phyloP scores from a whole-genome alignment of 2,113 vertebrate genomes.

The Dromiciops gliroides region DNA sequence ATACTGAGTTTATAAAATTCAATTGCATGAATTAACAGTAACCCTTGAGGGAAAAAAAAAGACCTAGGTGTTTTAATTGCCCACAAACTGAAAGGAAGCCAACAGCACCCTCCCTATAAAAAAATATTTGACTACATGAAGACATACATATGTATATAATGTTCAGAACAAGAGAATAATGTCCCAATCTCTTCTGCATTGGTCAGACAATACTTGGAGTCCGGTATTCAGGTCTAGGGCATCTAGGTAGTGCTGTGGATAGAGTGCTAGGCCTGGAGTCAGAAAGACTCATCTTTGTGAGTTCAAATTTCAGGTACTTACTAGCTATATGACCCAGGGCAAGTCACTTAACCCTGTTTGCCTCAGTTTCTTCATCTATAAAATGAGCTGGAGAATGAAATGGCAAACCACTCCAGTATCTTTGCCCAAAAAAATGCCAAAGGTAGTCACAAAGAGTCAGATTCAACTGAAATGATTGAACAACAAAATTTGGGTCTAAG shows the following conservation, averaged over 20 bases:
- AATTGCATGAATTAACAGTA: neutral
- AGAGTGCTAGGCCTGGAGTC: neutral
- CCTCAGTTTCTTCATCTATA: neutral
- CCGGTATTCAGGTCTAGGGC: neutral
- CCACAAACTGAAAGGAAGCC: neutral
- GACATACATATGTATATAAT: neutral
- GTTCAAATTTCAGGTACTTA: neutral
- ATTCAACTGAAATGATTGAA: neutral
- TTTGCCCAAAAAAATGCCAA: neutral
- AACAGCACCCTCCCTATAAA: neutral
- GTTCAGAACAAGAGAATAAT: neutral
- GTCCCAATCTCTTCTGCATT: neutral
- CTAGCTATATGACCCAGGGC: too few species aligned
- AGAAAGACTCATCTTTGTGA: neutral
- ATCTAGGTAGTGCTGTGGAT: too few species aligned
- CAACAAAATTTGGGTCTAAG: neutral
- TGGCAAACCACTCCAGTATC: neutral
- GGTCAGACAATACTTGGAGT: neutral
- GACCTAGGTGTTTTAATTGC: neutral
- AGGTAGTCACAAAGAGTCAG: neutral
- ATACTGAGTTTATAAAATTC: neutral
- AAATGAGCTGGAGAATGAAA: neutral
- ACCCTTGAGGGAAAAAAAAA: neutral
- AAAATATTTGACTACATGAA: neutral
- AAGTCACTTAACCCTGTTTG: too few species aligned